Evolutionary conservation across 2,797 vertebrate genomes (phyloP).

Genomic region (Heliangelus exortis): DNA sequence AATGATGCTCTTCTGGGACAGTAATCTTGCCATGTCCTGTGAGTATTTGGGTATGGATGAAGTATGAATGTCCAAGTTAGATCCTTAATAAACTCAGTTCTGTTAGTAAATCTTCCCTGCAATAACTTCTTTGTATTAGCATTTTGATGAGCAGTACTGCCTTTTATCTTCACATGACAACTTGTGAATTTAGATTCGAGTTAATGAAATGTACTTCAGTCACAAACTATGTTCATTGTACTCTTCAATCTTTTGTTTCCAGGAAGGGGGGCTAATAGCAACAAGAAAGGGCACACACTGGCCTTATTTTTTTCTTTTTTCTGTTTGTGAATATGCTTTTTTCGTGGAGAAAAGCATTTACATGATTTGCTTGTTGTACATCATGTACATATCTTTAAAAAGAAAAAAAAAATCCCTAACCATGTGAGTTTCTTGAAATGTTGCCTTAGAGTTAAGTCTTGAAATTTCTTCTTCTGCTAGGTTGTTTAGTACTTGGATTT

Average conservation of each 20-base stretch:
- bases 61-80: not conserved
- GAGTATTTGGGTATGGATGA: not conserved
- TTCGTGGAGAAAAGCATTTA: no score
- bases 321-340: not conserved
- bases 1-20: not conserved
- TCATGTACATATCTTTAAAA: not conserved
- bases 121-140: not conserved
- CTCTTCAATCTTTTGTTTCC: not conserved
- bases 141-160: not conserved
- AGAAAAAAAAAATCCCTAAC: not conserved
- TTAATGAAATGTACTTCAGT: not conserved
- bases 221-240: not conserved
- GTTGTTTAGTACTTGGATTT: not conserved
- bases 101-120: not conserved
- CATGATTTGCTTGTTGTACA: not conserved
- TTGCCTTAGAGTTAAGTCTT: not conserved
- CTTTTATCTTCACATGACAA: not conserved
- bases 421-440: not conserved
- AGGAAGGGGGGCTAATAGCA: not conserved
- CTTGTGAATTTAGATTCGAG: not conserved
- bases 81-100: not conserved
- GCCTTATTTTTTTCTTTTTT: not conserved
- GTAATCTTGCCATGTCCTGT: not conserved
- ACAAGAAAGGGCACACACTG: not conserved
- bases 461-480: not conserved